phyloP scores from a whole-genome alignment of 2,797 vertebrate species.

The Lemur catta region DNA sequence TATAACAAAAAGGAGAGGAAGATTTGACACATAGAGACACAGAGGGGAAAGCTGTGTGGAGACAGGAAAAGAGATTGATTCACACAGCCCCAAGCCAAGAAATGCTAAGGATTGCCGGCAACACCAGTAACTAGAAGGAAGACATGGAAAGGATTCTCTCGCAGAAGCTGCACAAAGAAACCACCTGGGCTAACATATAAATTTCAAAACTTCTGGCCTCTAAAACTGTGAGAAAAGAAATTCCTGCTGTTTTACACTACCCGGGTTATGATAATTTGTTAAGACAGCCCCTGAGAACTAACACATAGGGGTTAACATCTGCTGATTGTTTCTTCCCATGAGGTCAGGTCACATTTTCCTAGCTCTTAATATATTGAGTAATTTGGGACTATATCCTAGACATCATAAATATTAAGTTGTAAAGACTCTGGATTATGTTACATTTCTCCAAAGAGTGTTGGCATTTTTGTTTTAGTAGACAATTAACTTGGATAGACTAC shows the following conservation, averaged over 20 bases:
- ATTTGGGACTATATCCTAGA: neutral
- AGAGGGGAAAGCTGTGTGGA: neutral
- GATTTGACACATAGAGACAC: neutral
- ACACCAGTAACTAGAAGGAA: neutral
- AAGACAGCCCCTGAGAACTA: neutral
- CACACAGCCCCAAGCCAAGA: neutral
- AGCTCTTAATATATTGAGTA: neutral
- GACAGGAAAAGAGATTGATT: neutral
- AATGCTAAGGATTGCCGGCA: neutral
- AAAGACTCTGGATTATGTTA: neutral
- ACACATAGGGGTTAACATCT: neutral
- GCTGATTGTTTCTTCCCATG: neutral
- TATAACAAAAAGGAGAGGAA: neutral
- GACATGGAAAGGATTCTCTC: neutral
- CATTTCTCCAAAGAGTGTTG: neutral
- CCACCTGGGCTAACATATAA: neutral
- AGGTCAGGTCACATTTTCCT: neutral
- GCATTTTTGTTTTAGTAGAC: neutral
- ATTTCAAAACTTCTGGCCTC: conserved; percentile 1
- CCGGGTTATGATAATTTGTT: neutral
- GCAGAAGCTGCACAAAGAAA: neutral
- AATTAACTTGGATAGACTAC: neutral
- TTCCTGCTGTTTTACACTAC: neutral
- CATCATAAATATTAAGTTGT: neutral
- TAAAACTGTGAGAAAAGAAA: neutral